A percentile compares a stretch with the other conserved stretches of the same genome.
phyloP scores from a whole-genome alignment of 2,888 invertebrate genomes.

The Macaria notata region DNA sequence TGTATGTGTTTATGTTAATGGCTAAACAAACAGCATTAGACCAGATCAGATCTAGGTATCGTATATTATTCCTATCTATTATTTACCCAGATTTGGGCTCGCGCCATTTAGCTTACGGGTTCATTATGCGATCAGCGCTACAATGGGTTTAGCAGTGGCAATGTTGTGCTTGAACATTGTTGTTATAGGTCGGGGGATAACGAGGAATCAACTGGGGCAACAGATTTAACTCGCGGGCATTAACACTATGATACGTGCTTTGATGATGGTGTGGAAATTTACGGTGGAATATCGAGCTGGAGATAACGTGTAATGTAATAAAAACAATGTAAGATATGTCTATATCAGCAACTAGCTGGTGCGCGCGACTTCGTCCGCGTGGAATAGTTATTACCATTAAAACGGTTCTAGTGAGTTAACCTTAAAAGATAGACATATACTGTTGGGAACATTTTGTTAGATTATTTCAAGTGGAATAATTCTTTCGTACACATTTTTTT shows the following conservation, averaged over 20 bases:
- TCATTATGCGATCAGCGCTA: slow-evolving; percentile 12
- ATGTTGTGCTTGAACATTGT: slow-evolving; percentile 6
- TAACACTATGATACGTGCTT: not conserved
- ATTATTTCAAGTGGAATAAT: no score
- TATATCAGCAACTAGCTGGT: not conserved
- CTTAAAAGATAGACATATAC: no score
- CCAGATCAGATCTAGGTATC: no score
- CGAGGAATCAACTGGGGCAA: slow-evolving; percentile 15
- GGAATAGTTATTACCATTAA: no score
- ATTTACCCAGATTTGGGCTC: slow-evolving; percentile 8
- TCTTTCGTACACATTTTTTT: no score
- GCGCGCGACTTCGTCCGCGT: no score
- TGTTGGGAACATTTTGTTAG: no score
- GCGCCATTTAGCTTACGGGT: slow-evolving; percentile 11
- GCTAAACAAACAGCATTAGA: no score
- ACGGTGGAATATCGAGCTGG: not conserved
- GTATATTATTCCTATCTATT: slow-evolving; percentile 5
- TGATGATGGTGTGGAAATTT: not conserved
- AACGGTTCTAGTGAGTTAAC: no score
- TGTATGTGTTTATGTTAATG: no score
- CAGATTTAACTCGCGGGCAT: slow-evolving; percentile 12
- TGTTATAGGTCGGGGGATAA: slow-evolving; percentile 14
- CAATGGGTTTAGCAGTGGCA: slow-evolving; percentile 8
- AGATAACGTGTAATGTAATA: not conserved
- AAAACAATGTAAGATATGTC: not conserved